A percentile compares a stretch with the other conserved stretches of the same genome.
These are phyloP conservation scores for Uloborus plumipes DNA, from an alignment of 2,888 invertebrate species.

Conservation along the genomic window DNA sequence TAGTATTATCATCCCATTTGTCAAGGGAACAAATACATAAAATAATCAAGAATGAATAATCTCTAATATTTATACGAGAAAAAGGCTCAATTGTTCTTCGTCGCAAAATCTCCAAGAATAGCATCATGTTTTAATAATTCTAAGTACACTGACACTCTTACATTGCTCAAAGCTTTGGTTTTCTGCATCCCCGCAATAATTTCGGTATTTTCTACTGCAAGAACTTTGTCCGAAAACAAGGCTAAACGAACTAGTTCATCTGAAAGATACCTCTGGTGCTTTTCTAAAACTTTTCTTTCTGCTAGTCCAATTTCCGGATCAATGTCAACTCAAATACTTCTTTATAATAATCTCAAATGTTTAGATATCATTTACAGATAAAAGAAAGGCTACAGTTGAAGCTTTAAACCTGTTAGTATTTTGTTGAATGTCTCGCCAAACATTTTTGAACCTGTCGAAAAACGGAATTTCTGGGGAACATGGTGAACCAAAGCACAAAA, in stretches of 20 bases:
- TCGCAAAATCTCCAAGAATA: not conserved
- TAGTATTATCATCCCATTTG: no score
- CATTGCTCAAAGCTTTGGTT: not conserved
- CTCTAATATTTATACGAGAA: not conserved
- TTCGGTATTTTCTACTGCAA: not conserved
- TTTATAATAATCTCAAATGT: conserved; percentile 3
- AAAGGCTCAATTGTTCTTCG: not conserved
- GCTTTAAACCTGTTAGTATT: not conserved
- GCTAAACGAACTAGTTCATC: no score
- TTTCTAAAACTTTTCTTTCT: conserved; percentile 3
- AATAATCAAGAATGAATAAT: not conserved
- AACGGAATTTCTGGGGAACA: no score
- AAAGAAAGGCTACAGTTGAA: conserved; percentile 8
- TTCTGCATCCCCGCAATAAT: not conserved
- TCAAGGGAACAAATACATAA: no score
- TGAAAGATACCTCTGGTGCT: conserved; percentile 2
- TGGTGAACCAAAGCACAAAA: no score
- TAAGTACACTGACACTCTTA: conserved; percentile 3
- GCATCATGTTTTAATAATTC: not conserved
- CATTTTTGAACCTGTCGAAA: no score
- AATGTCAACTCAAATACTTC: not conserved
- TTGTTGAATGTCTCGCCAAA: no score
- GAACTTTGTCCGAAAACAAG: not conserved
- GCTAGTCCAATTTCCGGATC: not conserved
- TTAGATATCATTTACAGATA: not conserved